Conservation (phyloP, 2,113 vertebrate species). For the Odocoileus virginianus region DNA sequence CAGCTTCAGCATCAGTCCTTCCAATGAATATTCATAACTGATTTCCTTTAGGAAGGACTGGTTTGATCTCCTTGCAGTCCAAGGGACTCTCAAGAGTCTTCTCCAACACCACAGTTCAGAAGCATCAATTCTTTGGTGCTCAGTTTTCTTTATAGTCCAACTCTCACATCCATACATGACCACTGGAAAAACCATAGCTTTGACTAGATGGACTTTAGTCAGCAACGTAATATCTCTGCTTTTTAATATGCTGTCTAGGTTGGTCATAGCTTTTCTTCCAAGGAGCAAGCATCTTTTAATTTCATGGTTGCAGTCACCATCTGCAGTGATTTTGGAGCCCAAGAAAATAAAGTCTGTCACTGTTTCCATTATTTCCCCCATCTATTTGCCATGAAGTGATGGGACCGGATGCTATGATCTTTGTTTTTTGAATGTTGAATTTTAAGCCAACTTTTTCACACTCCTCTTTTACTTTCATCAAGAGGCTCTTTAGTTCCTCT, state of each 20-base stretch:
- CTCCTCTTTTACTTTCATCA: background rate
- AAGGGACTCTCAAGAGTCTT: background rate
- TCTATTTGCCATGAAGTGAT: background rate
- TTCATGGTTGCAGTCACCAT: background rate
- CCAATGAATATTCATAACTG: background rate
- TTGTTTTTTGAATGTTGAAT: background rate
- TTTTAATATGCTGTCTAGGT: background rate
- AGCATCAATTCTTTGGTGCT: background rate
- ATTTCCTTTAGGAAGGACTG: background rate
- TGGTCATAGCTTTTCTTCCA: background rate
- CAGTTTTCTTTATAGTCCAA: background rate
- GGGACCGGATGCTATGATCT: accelerated
- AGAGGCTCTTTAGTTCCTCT: background rate
- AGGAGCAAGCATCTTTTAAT: background rate
- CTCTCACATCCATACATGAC: background rate
- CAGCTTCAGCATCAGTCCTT: background rate
- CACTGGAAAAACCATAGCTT: background rate
- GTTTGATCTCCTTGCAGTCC: background rate
- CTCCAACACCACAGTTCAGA: background rate
- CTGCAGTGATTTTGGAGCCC: background rate
- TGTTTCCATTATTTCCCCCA: background rate
- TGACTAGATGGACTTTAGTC: accelerated
- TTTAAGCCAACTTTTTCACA: background rate
- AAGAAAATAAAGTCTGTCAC: background rate
- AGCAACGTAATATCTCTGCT: background rate